These are phyloP conservation scores for Dicrurus megarhynchus DNA, from an alignment of 2,113 vertebrate genomes.

Conservation along the genomic window DNA sequence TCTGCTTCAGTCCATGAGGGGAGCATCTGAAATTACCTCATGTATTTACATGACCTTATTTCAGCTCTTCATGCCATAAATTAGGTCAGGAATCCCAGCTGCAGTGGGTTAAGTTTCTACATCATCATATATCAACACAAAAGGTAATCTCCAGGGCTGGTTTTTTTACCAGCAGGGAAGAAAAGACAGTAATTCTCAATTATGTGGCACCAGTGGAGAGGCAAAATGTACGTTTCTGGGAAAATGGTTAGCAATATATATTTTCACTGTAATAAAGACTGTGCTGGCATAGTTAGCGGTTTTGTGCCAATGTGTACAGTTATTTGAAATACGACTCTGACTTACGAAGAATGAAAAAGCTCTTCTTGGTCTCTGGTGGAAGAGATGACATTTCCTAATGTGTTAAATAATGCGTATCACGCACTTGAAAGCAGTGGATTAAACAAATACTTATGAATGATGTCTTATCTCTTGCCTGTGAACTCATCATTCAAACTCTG, in stretches of 20 bases:
- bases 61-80: background rate
- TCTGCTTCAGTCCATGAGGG: background rate
- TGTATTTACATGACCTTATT: slow-evolving; percentile 40
- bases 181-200: slow-evolving; percentile 24
- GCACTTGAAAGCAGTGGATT: slow-evolving; percentile 22
- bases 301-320: slow-evolving; percentile 10
- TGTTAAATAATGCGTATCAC: background rate
- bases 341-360: background rate
- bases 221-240: background rate
- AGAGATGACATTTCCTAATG: slow-evolving; percentile 43
- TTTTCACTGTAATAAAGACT: slow-evolving; percentile 30
- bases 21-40: slow-evolving; percentile 21
- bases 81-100: slow-evolving; percentile 40
- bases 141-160: background rate
- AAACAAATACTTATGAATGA: slow-evolving; percentile 26
- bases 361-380: background rate
- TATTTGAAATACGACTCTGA: slow-evolving; percentile 26
- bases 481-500: slow-evolving; percentile 12
- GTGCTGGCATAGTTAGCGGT: background rate
- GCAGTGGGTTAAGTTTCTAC: slow-evolving; percentile 21
- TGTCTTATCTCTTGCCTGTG: slow-evolving; percentile 26
- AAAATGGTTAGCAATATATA: slow-evolving; percentile 25
- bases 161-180: slow-evolving; percentile 11
- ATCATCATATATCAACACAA: slow-evolving; percentile 22
- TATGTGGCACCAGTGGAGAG: background rate